Evolutionary conservation across 2,113 vertebrate species (phyloP).

Genomic region (Colius striatus): DNA sequence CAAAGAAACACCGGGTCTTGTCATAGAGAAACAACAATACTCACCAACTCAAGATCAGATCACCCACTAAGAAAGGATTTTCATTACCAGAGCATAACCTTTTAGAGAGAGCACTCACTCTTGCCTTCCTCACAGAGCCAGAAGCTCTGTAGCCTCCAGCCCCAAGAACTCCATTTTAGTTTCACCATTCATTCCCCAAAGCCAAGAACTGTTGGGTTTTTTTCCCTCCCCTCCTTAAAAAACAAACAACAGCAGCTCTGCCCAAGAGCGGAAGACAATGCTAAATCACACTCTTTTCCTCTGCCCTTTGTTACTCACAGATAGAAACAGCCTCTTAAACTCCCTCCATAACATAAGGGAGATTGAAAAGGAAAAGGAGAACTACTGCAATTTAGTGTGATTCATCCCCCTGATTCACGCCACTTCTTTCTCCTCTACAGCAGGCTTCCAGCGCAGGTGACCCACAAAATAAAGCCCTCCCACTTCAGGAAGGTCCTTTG

Average conservation of each 20-base stretch:
- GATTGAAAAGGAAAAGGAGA: background rate
- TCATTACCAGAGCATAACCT: background rate
- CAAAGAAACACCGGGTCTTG: background rate
- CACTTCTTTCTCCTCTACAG: background rate
- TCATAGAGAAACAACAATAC: background rate
- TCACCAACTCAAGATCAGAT: background rate
- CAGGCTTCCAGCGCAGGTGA: background rate
- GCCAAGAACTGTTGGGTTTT: background rate
- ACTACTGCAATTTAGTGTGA: background rate
- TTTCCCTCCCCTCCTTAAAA: background rate
- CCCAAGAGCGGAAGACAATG: background rate
- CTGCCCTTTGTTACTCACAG: slow-evolving; percentile 3
- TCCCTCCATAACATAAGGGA: background rate
- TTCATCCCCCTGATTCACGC: background rate
- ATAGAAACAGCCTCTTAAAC: slow-evolving; percentile 1
- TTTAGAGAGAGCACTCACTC: background rate
- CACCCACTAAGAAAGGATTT: background rate
- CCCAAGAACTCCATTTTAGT: background rate
- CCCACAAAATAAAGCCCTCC: background rate
- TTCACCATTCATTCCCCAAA: background rate
- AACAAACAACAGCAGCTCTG: background rate
- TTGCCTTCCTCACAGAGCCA: background rate
- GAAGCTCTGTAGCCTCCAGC: background rate
- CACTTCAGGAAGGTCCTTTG: rapidly evolving
- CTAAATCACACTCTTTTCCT: background rate